Conservation (phyloP, 1,140 invertebrate genomes). For the Stratiolaelaps scimitus region DNA sequence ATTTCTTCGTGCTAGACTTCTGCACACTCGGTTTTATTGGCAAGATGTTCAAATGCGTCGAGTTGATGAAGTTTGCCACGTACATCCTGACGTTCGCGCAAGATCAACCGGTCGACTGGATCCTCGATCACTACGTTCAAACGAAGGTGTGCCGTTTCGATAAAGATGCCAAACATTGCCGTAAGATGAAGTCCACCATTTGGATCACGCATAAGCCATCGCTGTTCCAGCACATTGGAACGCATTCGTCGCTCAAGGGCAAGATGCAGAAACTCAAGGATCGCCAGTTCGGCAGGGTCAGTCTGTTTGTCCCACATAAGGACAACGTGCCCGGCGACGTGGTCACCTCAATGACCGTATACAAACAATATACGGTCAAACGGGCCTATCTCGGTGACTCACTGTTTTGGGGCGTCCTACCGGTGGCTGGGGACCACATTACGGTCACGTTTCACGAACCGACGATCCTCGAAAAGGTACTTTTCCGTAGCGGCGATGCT, state of each 20-base stretch:
- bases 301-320: conserved; percentile 57
- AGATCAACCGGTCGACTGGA: conserved; percentile 93
- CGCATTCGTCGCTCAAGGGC: conserved; percentile 84
- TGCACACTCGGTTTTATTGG: conserved; percentile 84
- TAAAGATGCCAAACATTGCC: conserved; percentile 70
- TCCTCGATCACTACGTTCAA: conserved; percentile 75
- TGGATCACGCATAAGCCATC: conserved; percentile 82
- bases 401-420: conserved; percentile 83
- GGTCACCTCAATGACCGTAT: conserved; percentile 62
- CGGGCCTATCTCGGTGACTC: conserved; percentile 74
- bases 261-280: conserved; percentile 95
- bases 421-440: conserved; percentile 65
- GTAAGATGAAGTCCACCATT: conserved; percentile 59
- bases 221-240: conserved; percentile 89
- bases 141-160: conserved; percentile 80
- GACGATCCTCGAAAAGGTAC: conserved; percentile 34
- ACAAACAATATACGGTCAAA: conserved; percentile 64
- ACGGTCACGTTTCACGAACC: conserved; percentile 56
- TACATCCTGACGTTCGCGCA: conserved; percentile 75
- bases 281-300: conserved; percentile 77
- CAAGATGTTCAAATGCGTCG: conserved; percentile 80
- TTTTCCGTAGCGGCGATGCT: conserved; percentile 77
- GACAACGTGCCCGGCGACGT: conserved; percentile 60
- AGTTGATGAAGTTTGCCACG: conserved; percentile 46
- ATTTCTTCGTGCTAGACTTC: conserved; percentile 89